Base-by-base conservation (phyloP, 2,888 invertebrate genomes). In the Thymelicus sylvestris region DNA sequence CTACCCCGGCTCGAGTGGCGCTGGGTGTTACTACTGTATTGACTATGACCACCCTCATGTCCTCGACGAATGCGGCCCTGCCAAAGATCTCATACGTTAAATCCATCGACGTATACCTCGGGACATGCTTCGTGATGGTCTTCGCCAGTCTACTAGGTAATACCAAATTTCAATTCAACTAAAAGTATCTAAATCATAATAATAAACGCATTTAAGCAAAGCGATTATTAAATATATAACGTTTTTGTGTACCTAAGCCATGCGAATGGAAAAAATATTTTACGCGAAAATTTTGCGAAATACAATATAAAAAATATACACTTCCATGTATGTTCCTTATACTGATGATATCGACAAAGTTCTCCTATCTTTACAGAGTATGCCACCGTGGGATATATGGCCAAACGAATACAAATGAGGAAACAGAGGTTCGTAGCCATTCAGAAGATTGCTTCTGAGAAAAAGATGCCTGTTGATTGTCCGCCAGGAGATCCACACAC, bases 71-170 rank as follows among this genome's bases (percentile, higher is more conserved):
- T 90, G 98, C 98, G 80, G 98, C 98, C 83, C 96, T 99, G 91
- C 99, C 99, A 82, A 98, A 99, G 95, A 98, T 99, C 88, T 98
- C 98, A 78, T 99, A 99, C 94, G 98, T 99, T 92, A 99, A 99
- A 93, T 98, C 98, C 82, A 99, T 99, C 92, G 99, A 99, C 94
- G 98, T 99, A 83, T 99, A 98, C 94, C 95, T 98, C 94, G 98
- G 98, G 86, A 98, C 98, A 86, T 98, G 98, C 95, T 99, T 99
- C 97, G 98, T 99, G 90, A 99, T 99, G 98, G 99, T 99, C 88
- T 99, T 99, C 95, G 98, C 98, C 83, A 98, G 98, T 92, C 95
- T 99, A 88, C 95, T 99, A 94, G 98, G 98, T 98, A 95, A 96
- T 74, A 68, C 63, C 72, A 52, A 64, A 63, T 65, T 66, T 70